These are phyloP conservation scores for Corythornis vintsioides DNA, from an alignment of 2,113 vertebrate species.

Conservation along the genomic window DNA sequence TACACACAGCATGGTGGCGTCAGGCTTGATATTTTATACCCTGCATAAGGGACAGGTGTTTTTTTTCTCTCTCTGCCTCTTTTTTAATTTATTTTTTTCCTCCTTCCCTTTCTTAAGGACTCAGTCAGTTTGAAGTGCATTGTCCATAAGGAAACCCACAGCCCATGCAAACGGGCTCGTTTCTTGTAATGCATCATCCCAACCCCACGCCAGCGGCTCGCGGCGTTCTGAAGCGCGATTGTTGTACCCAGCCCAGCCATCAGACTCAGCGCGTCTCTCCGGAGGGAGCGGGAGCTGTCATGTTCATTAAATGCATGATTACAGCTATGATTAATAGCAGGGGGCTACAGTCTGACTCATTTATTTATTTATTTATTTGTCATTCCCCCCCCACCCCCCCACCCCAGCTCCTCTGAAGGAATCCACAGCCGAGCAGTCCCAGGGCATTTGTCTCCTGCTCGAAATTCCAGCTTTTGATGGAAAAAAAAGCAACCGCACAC, in stretches of 20 bases:
- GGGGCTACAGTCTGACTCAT: constrained; percentile 50
- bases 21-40: constrained; percentile 1
- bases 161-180: neutral
- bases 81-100: too few species aligned
- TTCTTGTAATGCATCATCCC: constrained; percentile 12
- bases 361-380: neutral
- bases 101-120: neutral
- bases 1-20: neutral
- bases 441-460: accelerated
- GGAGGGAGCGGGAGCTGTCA: constrained; percentile 56
- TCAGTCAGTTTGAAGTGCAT: neutral
- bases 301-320: constrained; percentile 73
- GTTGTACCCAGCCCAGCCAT: constrained; percentile 11
- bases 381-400: too few species aligned
- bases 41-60: neutral
- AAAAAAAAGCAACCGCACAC: neutral
- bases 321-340: constrained; percentile 67
- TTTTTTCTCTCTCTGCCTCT: neutral
- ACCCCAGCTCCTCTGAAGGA: constrained; percentile 31
- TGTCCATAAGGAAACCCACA: constrained; percentile 7
- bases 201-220: neutral
- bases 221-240: neutral
- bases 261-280: constrained; percentile 13
- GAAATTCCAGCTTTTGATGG: neutral
- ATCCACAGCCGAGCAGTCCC: neutral